Percentiles rank a stretch among this genome's conserved stretches.
phyloP scores from a whole-genome alignment of 2,888 invertebrate species.

The Zaprionus obscuricornis region DNA sequence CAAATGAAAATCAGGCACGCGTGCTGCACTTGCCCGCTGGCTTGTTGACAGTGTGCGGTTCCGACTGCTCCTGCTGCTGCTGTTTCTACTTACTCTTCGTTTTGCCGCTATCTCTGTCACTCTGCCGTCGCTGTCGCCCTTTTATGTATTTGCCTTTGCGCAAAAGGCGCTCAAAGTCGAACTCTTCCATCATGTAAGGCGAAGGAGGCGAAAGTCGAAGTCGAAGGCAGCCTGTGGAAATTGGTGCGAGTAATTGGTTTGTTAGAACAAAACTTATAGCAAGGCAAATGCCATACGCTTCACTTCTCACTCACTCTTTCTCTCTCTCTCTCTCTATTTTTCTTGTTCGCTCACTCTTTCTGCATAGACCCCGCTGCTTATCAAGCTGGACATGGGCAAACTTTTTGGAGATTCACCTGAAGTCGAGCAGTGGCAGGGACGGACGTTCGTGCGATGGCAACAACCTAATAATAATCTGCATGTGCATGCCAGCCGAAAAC shows the following conservation, averaged over 20 bases:
- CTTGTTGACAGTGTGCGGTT: too few species aligned
- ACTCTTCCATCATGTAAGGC: slow-evolving; percentile 71
- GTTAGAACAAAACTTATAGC: slow-evolving; percentile 76
- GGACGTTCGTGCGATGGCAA: slow-evolving; percentile 19
- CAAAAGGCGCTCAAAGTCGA: slow-evolving; percentile 71
- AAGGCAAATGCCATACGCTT: slow-evolving; percentile 51
- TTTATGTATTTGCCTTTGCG: background rate
- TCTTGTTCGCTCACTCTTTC: too few species aligned
- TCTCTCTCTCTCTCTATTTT: background rate
- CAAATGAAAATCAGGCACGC: too few species aligned
- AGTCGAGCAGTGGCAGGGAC: slow-evolving; percentile 8
- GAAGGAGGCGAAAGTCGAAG: slow-evolving; percentile 48
- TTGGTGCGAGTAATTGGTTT: slow-evolving; percentile 78
- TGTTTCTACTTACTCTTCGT: too few species aligned
- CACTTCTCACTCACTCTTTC: background rate
- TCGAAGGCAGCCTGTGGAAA: slow-evolving; percentile 60
- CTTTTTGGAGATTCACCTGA: slow-evolving; percentile 55
- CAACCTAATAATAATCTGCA: slow-evolving; percentile 76
- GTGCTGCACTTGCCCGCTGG: too few species aligned
- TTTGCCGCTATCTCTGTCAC: background rate
- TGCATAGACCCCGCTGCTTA: background rate
- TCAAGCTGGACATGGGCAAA: slow-evolving; percentile 66
- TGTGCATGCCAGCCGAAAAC: slow-evolving; percentile 73
- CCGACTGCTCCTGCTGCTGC: too few species aligned
- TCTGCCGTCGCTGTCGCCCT: background rate